Conservation (phyloP, 1,140 invertebrate species). For the Cardiocondyla obscurior region DNA sequence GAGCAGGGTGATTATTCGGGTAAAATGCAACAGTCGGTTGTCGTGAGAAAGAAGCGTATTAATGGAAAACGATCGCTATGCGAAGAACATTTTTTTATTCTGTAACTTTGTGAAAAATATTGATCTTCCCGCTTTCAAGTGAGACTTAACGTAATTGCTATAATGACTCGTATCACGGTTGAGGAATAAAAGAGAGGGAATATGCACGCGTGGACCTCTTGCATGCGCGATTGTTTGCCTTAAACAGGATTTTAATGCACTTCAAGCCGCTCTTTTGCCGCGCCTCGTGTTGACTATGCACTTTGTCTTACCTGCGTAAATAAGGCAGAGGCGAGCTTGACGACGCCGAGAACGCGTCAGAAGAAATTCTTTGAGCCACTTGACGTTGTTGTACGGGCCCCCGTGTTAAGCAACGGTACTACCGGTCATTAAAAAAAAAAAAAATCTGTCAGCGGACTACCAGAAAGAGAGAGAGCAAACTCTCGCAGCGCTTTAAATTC, state of each 20-base stretch:
- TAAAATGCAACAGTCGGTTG: neutral
- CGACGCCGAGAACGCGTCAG: slow-evolving; percentile 42
- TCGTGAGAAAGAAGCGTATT: neutral
- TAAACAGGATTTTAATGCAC: slow-evolving; percentile 63
- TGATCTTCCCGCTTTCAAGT: neutral
- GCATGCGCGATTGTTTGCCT: slow-evolving; percentile 44
- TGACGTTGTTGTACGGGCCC: slow-evolving; percentile 55
- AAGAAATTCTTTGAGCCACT: slow-evolving; percentile 52
- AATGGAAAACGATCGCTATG: neutral
- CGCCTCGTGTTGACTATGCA: slow-evolving; percentile 65
- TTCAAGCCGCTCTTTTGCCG: slow-evolving; percentile 56
- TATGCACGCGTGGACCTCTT: neutral
- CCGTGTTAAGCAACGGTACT: slow-evolving; percentile 53
- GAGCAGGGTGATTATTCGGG: neutral
- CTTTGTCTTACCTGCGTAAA: slow-evolving; percentile 69
- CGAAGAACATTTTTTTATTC: neutral
- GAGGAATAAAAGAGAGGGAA: slow-evolving; percentile 10
- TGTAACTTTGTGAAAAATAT: slow-evolving; percentile 23
- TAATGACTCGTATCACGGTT: slow-evolving; percentile 24
- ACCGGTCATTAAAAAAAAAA: slow-evolving; percentile 50
- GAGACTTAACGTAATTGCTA: slow-evolving; percentile 29
- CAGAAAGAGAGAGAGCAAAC: slow-evolving; percentile 49
- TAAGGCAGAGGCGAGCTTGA: slow-evolving; percentile 37
- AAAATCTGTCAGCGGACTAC: slow-evolving; percentile 61
- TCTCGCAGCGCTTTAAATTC: slow-evolving; percentile 29